These are phyloP conservation scores for Sorex fumeus DNA, from an alignment of 2,113 vertebrate species.

Conservation along the genomic window DNA sequence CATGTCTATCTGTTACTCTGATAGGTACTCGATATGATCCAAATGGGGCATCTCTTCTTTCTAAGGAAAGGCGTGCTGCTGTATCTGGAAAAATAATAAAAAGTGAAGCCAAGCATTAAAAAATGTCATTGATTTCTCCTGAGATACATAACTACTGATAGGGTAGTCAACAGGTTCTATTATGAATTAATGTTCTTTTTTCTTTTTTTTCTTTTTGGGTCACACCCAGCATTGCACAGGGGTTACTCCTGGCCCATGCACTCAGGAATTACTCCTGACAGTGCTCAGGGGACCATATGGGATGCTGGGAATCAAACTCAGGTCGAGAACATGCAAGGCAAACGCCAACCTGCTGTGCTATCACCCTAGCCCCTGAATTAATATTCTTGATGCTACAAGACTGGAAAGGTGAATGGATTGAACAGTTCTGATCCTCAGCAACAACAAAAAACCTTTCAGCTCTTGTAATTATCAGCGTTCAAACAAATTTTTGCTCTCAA, in stretches of 20 bases:
- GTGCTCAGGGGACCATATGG: too few relatives aligned
- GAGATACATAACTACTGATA: neutral
- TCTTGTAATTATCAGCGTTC: neutral
- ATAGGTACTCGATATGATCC: constrained; percentile 88
- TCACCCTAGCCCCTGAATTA: too few relatives aligned
- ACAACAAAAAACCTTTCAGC: neutral
- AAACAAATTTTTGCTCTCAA: neutral
- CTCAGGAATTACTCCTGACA: too few relatives aligned
- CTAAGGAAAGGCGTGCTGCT: constrained; percentile 84
- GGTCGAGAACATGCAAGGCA: too few relatives aligned
- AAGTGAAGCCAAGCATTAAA: neutral
- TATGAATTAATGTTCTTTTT: too few relatives aligned
- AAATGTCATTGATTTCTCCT: neutral
- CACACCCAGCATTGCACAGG: too few relatives aligned
- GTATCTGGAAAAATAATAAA: constrained; percentile 85
- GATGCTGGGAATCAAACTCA: too few relatives aligned
- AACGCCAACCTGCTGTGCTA: too few relatives aligned
- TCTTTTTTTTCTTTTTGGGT: too few relatives aligned
- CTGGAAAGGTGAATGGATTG: neutral
- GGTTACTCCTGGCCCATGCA: too few relatives aligned
- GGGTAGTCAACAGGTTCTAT: neutral
- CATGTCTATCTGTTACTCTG: constrained; percentile 88
- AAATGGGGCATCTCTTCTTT: constrained; percentile 75
- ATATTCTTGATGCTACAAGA: neutral
- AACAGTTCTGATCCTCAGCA: too few relatives aligned